A percentile compares a stretch with the other conserved stretches of the same genome.
Evolutionary conservation across 2,113 vertebrate genomes (phyloP).

Genomic region (Oceanodroma tethys): DNA sequence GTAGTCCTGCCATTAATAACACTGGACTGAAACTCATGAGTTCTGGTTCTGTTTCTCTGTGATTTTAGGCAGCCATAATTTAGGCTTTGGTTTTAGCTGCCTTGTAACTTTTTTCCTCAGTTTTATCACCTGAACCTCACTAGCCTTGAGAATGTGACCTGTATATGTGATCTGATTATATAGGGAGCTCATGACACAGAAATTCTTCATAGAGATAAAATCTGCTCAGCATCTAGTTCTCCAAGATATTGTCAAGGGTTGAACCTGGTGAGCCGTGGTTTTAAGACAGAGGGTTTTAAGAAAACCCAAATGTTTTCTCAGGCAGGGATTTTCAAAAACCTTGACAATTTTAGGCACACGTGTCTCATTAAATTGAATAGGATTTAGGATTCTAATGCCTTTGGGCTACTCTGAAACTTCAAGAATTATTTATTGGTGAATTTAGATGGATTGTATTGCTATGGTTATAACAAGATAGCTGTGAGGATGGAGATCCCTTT

Average conservation of each 20-base stretch:
- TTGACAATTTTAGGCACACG: background rate
- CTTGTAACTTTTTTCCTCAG: background rate
- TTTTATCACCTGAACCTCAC: background rate
- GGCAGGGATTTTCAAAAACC: background rate
- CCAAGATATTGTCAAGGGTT: background rate
- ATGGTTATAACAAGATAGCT: background rate
- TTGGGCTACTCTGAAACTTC: background rate
- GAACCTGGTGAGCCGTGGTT: background rate
- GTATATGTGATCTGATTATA: background rate
- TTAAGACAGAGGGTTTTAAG: background rate
- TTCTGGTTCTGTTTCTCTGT: background rate
- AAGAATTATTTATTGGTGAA: background rate
- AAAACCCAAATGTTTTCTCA: background rate
- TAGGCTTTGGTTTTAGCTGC: background rate
- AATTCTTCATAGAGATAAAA: background rate
- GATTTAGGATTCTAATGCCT: background rate
- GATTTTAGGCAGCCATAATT: background rate
- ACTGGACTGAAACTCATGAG: background rate
- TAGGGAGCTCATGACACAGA: background rate
- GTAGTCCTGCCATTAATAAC: background rate
- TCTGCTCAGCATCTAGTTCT: background rate
- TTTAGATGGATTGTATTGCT: background rate
- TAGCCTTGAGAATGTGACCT: background rate
- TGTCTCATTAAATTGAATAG: background rate
- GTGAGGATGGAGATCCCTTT: background rate